Evolutionary conservation across 2,797 vertebrate genomes (phyloP).

Genomic region (Salarias fasciatus): DNA sequence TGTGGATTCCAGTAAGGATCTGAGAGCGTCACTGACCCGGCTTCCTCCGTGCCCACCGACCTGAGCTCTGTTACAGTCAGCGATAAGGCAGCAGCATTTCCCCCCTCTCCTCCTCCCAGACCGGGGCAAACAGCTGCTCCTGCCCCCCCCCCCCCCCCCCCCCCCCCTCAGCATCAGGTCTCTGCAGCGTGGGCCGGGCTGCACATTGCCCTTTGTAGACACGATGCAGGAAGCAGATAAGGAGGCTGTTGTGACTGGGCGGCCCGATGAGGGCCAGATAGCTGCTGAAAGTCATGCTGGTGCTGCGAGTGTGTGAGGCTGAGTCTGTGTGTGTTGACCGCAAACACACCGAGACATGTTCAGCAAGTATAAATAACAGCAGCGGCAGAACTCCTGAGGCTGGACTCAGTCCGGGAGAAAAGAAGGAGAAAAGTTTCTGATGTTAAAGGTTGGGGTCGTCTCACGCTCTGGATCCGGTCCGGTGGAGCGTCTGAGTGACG

Average conservation of each 20-base stretch:
- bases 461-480: too few species aligned
- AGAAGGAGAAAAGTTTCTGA: too few species aligned
- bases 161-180: conserved; percentile 15
- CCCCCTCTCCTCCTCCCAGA: conserved; percentile 53
- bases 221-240: conserved; percentile 71
- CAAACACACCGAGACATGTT: conserved; percentile 1
- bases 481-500: too few species aligned
- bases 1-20: conserved; percentile 62
- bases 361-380: neutral
- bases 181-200: conserved; percentile 34
- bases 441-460: too few species aligned
- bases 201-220: conserved; percentile 50
- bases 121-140: conserved; percentile 24
- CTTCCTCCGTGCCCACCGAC: conserved; percentile 56
- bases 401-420: too few species aligned
- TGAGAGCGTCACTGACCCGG: conserved; percentile 43
- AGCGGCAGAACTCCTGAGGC: too few species aligned
- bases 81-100: conserved; percentile 52
- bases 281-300: conserved; percentile 4
- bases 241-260: conserved; percentile 66
- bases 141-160: neutral
- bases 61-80: conserved; percentile 21
- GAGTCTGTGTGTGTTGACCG: conserved; percentile 17
- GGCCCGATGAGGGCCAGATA: conserved; percentile 30
- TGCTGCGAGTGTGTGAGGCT: conserved; percentile 22